phyloP scores from a whole-genome alignment of 2,888 invertebrate genomes.

The Ametastegia equiseti region DNA sequence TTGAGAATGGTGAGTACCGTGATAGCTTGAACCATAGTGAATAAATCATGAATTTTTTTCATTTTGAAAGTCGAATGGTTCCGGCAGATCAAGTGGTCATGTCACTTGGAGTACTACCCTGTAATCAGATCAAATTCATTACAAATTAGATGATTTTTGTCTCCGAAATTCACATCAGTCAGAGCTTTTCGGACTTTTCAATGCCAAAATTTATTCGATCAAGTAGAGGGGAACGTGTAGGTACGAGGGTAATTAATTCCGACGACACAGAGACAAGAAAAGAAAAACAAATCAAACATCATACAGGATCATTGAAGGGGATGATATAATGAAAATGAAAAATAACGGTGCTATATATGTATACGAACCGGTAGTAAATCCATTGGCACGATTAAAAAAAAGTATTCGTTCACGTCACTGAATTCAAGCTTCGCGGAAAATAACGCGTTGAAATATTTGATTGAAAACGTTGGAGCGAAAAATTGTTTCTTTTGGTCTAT shows the following conservation, averaged over 20 bases:
- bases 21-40: conserved; percentile 90
- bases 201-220: no score
- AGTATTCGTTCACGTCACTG: neutral
- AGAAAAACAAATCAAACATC: neutral
- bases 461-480: neutral
- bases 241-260: no score
- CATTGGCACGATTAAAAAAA: conserved; percentile 2
- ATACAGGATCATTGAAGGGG: no score
- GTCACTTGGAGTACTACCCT: conserved; percentile 63
- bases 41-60: conserved; percentile 79
- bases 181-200: neutral
- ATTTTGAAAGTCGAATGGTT: conserved; percentile 76
- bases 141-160: neutral
- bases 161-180: neutral
- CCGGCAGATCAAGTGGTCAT: conserved; percentile 68
- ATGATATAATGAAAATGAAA: neutral
- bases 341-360: neutral
- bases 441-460: neutral
- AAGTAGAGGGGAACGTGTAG: no score
- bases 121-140: conserved; percentile 50
- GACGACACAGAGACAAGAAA: no score
- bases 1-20: conserved; percentile 90
- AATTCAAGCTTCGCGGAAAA: neutral
- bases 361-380: conserved; percentile 36
- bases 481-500: neutral